Percentiles rank a stretch among this genome's conserved stretches.
Evolutionary conservation across 2,113 vertebrate genomes (phyloP).

Genomic region (Oncorhynchus tshawytscha): DNA sequence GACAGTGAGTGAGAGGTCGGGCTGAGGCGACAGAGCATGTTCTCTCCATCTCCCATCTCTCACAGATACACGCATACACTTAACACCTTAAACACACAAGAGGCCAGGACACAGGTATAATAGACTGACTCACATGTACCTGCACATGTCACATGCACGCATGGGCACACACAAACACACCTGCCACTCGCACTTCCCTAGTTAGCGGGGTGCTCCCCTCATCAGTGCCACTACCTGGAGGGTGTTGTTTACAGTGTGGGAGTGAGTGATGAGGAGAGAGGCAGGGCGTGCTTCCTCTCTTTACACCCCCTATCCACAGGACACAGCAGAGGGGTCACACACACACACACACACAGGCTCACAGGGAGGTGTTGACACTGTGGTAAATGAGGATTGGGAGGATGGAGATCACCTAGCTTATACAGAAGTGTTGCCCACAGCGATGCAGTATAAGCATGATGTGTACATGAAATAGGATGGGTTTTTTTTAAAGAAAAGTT

Average conservation of each 20-base stretch:
- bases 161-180: not conserved
- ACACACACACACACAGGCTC: not conserved
- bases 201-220: conserved; percentile 29
- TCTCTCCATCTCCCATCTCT: not conserved
- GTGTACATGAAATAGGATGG: not conserved
- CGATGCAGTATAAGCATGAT: not conserved
- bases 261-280: conserved; percentile 48
- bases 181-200: conserved; percentile 8
- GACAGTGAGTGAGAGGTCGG: conserved; percentile 14
- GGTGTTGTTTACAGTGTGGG: conserved; percentile 62
- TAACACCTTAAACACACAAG: not conserved
- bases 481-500: not conserved
- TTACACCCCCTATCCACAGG: not conserved
- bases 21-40: conserved; percentile 24
- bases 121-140: not conserved
- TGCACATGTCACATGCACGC: not conserved
- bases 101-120: not conserved
- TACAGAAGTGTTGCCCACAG: not conserved
- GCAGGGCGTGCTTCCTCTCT: conserved; percentile 15
- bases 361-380: not conserved
- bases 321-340: not conserved
- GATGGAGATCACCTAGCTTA: not conserved
- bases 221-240: conserved; percentile 49
- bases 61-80: not conserved
- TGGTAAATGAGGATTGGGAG: not conserved